Conservation (phyloP, 2,888 invertebrate genomes). For the Callimorpha dominula region DNA sequence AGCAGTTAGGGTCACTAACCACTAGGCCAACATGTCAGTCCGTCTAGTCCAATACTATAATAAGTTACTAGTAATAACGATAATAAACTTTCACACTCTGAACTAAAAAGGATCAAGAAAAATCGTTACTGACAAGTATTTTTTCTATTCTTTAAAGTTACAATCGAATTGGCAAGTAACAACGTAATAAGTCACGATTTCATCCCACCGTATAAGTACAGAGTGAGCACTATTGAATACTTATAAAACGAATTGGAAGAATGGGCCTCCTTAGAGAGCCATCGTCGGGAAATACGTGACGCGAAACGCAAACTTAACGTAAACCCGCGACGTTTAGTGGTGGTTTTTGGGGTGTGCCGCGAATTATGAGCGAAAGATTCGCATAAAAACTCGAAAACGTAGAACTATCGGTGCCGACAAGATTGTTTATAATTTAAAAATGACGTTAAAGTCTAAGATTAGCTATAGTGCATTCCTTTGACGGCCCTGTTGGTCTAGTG, state of each 20-base stretch:
- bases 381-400: background rate
- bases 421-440: too few species aligned
- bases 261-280: conserved; percentile 67
- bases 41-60: too few species aligned
- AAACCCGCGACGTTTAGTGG: conserved; percentile 62
- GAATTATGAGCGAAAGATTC: conserved; percentile 29
- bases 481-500: too few species aligned
- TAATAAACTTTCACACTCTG: background rate
- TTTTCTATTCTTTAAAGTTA: background rate
- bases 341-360: conserved; percentile 45
- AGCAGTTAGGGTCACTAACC: too few species aligned
- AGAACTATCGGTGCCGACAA: too few species aligned
- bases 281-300: conserved; percentile 69
- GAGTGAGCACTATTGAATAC: conserved; percentile 72
- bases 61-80: background rate
- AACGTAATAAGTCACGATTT: conserved; percentile 47
- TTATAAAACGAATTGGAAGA: conserved; percentile 70
- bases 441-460: too few species aligned
- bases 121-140: background rate
- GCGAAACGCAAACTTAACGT: conserved; percentile 66
- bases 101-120: background rate
- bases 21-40: too few species aligned
- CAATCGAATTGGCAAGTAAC: conserved; percentile 37
- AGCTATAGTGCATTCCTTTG: too few species aligned
- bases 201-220: conserved; percentile 54